Base-by-base conservation (phyloP, 2,113 vertebrate genomes). In the Boleophthalmus pectinirostris region DNA sequence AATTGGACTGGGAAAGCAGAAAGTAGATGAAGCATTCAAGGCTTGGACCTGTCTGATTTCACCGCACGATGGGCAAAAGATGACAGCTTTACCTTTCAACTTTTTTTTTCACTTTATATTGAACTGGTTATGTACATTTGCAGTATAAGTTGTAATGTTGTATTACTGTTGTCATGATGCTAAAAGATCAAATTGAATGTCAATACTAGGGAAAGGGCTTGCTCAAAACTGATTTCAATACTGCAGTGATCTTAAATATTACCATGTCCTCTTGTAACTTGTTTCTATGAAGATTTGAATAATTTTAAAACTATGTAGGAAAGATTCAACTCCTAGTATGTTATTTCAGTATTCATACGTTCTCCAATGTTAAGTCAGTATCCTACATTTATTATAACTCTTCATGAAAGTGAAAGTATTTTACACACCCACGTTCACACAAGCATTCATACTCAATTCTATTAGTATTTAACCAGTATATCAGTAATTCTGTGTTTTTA, bases 1-100 rank as follows among this genome's bases (percentile, higher is more conserved):
- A 90, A 92, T 90, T 90, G 90, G 85, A 82, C 80, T 72, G 76
- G 78, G 81, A 90, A 85, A 87, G 73, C 77, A 81, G 80, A 77
- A 80, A 82, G 76, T 75, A 81, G 84, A 88, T 77, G 83, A 85
- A 84, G 83, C 87, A 72, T 91, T 87, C 69, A 79, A 74, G 78
- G 68, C 65, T 78, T 67, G 15, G 56, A 79, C 82, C 84, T 83
- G 88, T 82, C 85, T 82, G 21, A 74, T 80, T 87, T 63, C 67
- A 79, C 68, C 60, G 83, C 81, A 70, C 70, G 78, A 81, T 86
- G 85, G 69, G 70, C 64, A 20, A 13, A 73, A 69, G 73, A 83
- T 85, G 80, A 80, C 79, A 69, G 72, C 67, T 75, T 81, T 72
- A 84, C 80, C 86, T 69, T 45, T 81, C 20, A 64, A 54, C 79